phyloP scores from a whole-genome alignment of 92 coral and sea anemone species.

The Virgularia gustaviana region DNA sequence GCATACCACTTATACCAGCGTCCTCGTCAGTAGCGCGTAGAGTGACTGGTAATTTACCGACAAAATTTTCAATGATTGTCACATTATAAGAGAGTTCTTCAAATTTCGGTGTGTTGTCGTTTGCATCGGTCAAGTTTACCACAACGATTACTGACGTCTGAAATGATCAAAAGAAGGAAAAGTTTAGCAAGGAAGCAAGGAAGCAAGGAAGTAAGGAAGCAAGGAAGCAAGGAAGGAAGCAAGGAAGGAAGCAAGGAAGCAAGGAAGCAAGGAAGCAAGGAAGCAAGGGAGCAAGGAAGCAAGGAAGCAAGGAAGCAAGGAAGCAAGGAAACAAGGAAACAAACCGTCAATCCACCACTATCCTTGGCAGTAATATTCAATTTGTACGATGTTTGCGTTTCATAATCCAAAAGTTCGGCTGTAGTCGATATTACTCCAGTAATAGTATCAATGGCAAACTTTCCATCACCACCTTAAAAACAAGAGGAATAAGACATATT shows the following conservation, averaged over 20 bases:
- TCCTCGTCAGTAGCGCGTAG: constrained; percentile 69
- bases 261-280: no score
- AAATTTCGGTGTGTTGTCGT: constrained; percentile 69
- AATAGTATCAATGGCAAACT: constrained; percentile 56
- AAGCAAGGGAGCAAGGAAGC: no score
- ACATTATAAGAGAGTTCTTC: constrained; percentile 58
- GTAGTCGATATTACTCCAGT: constrained; percentile 57
- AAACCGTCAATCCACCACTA: constrained; percentile 49
- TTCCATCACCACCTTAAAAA: constrained; percentile 52
- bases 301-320: not conserved
- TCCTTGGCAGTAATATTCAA: constrained; percentile 62
- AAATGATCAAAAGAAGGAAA: constrained; percentile 26
- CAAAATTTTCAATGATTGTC: constrained; percentile 59
- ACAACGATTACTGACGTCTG: constrained; percentile 56
- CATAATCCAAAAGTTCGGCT: constrained; percentile 59
- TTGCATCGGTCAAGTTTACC: constrained; percentile 55
- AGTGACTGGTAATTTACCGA: constrained; percentile 47
- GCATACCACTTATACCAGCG: constrained; percentile 54
- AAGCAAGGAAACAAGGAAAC: no score
- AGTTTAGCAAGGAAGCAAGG: no score
- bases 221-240: no score
- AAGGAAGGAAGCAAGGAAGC: no score
- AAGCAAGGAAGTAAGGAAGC: no score
- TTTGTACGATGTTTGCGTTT: constrained; percentile 45
- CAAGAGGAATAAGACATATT: no score